phyloP scores from a whole-genome alignment of 2,888 invertebrate genomes.

The Netelia melanura region DNA sequence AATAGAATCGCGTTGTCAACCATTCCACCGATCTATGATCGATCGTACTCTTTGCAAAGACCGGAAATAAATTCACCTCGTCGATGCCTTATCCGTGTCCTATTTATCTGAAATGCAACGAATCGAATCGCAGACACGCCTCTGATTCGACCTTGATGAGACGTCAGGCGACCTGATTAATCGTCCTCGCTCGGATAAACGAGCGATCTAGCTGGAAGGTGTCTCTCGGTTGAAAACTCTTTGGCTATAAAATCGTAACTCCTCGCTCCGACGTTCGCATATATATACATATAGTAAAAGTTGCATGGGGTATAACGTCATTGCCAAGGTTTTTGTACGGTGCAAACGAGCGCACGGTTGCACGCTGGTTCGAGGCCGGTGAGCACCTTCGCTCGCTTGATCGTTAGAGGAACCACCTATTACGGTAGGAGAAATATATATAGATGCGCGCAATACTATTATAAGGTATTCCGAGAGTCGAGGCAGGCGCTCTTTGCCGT shows the following conservation, averaged over 20 bases:
- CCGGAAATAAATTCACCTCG: no score
- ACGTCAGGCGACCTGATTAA: no score
- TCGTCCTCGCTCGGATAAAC: neutral
- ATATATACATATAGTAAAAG: neutral
- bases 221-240: constrained; percentile 35
- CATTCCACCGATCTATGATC: no score
- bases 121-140: no score
- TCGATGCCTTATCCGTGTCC: no score
- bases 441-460: constrained; percentile 11
- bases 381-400: constrained; percentile 62
- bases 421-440: constrained; percentile 67
- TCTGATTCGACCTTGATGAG: no score
- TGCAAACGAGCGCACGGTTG: constrained; percentile 63
- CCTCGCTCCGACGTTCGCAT: neutral
- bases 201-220: constrained; percentile 17
- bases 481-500: constrained; percentile 41
- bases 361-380: constrained; percentile 71
- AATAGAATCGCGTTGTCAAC: no score
- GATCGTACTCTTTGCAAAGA: no score
- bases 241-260: constrained; percentile 17
- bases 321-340: constrained; percentile 77
- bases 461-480: constrained; percentile 55
- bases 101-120: no score
- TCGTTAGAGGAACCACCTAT: constrained; percentile 78
- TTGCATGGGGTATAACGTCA: constrained; percentile 64